These are phyloP conservation scores for Micoletzkya japonica DNA, from an alignment of 2,888 invertebrate species.

Conservation along the genomic window DNA sequence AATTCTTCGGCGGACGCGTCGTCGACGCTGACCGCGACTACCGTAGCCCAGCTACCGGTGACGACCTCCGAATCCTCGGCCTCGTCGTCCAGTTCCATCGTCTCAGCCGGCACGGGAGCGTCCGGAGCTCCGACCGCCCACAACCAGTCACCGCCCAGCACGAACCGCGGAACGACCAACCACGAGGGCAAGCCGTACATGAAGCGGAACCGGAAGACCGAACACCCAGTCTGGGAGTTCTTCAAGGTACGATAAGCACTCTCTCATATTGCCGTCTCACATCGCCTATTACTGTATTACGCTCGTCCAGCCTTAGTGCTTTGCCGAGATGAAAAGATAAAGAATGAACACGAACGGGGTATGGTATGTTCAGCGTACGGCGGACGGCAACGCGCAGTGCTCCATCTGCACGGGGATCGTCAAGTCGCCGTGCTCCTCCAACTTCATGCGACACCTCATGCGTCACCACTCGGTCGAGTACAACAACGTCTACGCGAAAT, in stretches of 20 bases:
- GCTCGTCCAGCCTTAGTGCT: too few relatives aligned
- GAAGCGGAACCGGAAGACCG: conserved; percentile 50
- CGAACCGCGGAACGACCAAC: background rate
- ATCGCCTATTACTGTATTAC: background rate
- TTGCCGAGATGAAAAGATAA: too few relatives aligned
- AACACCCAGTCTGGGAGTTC: conserved; percentile 53
- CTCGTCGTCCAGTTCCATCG: conserved; percentile 25
- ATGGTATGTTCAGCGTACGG: conserved; percentile 33
- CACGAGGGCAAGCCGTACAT: conserved; percentile 41
- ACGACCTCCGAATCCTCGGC: conserved; percentile 23
- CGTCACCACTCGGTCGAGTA: conserved; percentile 48
- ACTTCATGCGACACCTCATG: conserved; percentile 53
- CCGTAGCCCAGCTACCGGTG: conserved; percentile 10
- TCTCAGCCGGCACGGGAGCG: conserved; percentile 16
- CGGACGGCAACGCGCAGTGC: conserved; percentile 49
- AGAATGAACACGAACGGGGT: too few relatives aligned
- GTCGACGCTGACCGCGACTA: background rate
- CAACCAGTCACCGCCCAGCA: too few relatives aligned
- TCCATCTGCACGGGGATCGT: conserved; percentile 46
- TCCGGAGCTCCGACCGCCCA: too few relatives aligned
- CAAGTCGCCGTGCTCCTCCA: conserved; percentile 48
- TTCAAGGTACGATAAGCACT: conserved; percentile 34
- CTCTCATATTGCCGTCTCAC: background rate
- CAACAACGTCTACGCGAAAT: conserved; percentile 48
- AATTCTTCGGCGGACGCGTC: background rate